Evolutionary conservation across 1,140 invertebrate genomes (phyloP), one percentile per base, ranked within the genome.

Genomic region (Campoletis sonorensis): DNA sequence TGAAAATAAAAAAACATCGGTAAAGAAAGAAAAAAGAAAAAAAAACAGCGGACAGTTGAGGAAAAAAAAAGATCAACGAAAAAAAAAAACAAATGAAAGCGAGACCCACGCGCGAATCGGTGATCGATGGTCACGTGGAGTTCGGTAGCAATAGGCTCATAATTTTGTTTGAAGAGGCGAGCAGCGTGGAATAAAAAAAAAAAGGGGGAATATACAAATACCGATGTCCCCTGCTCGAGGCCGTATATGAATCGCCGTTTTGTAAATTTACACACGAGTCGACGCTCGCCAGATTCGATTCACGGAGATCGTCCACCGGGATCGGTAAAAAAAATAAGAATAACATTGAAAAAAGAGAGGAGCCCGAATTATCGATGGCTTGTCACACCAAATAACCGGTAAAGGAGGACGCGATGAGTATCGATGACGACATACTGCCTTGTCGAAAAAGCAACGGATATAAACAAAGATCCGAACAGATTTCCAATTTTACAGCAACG

Each of bases 141-240:
- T 23, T n/a, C 21, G 54, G 54, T 58, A 58, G 54, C 54, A 58
- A 58, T 58, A 23, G 54, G 54, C 54, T 58, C 21, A 58, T 58
- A 58, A 58, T 64, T 64, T 64, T 27, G 61, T 64, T 64, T 64
- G 54, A 58, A 58, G 54, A 58, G 21, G 54, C 54, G 21, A 58
- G 18, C n/a, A 13, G 0, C n/a, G 23, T 23, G n/a, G n/a, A n/a
- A n/a, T n/a, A n/a, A n/a, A 26, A 64, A 64, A 23, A 64, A 54
- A 23, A 15, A 26, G 23, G n/a, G n/a, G n/a, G 8, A 64, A 64
- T 2, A 27, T 23, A 64, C 10, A 64, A 18, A n/a, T 54, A 54
- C 2, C 51, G 51, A 54, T 54, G 51, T 18, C 11, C 11, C 61
- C 21, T n/a, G n/a, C n/a, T 58, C 21, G 23, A 64, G 61, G 61